A percentile compares a stretch with the other conserved stretches of the same genome.
Conservation (phyloP, 2,113 vertebrate genomes). For the Mobula birostris region DNA sequence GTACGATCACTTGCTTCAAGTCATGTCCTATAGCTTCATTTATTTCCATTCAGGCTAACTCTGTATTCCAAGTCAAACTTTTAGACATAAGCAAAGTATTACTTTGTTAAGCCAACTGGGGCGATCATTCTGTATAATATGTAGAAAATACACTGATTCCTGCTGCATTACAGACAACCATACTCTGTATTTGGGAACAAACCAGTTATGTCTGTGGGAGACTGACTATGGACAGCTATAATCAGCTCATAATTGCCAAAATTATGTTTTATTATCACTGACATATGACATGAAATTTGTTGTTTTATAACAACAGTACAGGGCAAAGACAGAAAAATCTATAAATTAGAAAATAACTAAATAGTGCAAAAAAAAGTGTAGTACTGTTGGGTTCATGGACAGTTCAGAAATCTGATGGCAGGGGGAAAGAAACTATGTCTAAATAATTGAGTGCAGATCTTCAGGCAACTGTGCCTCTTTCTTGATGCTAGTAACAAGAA, state of each 20-base stretch:
- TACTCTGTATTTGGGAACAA: not conserved
- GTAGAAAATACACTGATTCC: not conserved
- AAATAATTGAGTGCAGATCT: too few species aligned
- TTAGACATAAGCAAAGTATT: not conserved
- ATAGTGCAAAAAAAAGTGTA: too few species aligned
- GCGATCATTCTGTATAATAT: not conserved
- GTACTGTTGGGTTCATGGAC: too few species aligned
- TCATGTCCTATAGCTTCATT: not conserved
- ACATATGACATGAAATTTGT: too few species aligned
- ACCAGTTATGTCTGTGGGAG: not conserved
- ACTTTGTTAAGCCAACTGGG: not conserved
- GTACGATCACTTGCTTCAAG: not conserved
- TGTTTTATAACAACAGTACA: too few species aligned
- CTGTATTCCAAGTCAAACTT: not conserved
- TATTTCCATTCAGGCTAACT: not conserved
- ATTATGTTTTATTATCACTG: too few species aligned
- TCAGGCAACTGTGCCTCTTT: too few species aligned
- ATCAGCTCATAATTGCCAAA: not conserved
- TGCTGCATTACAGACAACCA: not conserved
- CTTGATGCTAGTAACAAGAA: too few species aligned
- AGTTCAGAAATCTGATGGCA: too few species aligned
- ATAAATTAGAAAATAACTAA: too few species aligned
- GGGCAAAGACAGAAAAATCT: too few species aligned
- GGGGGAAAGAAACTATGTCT: too few species aligned
- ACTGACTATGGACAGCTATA: not conserved